Conservation (phyloP, 2,797 vertebrate species). For the Syngnathus acus region DNA sequence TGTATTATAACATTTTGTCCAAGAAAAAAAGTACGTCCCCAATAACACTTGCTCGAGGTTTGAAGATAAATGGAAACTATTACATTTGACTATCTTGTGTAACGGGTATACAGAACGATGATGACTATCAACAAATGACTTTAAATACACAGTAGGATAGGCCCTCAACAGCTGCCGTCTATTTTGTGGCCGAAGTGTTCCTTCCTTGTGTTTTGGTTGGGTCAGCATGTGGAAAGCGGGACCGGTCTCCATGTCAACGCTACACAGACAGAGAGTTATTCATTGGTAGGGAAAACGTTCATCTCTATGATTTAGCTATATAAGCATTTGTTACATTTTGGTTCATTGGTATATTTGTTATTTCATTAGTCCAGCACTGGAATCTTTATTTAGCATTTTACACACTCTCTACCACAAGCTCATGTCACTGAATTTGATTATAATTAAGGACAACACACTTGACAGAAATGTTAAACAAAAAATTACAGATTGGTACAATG, state of each 20-base stretch:
- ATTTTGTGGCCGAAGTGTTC: too few species aligned
- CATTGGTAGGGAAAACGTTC: not conserved
- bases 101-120: not conserved
- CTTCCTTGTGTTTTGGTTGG: not conserved
- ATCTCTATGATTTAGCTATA: too few species aligned
- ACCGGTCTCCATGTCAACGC: not conserved
- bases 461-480: too few species aligned
- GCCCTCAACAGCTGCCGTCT: too few species aligned
- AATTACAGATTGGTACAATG: too few species aligned
- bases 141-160: too few species aligned
- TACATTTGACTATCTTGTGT: not conserved
- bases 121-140: not conserved
- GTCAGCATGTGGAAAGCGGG: not conserved
- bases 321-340: too few species aligned
- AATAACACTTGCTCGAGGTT: not conserved
- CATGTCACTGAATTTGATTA: not conserved
- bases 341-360: too few species aligned
- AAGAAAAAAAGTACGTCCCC: not conserved
- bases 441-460: too few species aligned
- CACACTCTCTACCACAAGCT: too few species aligned
- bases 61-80: not conserved
- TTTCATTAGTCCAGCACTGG: too few species aligned
- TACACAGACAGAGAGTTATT: not conserved
- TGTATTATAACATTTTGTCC: not conserved
- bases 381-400: too few species aligned